phyloP scores from a whole-genome alignment of 2,888 invertebrate species.

The Cosmia pyralina region DNA sequence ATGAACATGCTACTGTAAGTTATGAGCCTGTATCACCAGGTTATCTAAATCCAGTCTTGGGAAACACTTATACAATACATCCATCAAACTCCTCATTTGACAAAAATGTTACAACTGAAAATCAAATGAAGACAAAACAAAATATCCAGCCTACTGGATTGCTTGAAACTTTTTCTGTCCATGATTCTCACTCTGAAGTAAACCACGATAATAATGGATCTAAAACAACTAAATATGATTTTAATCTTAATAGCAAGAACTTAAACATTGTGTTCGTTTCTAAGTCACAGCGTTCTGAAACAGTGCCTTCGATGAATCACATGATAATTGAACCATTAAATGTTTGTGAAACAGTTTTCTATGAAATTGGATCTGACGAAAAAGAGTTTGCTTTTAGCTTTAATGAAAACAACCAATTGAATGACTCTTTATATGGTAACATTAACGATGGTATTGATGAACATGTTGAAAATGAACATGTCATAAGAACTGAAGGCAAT shows the following conservation, averaged over 20 bases:
- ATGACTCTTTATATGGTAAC: constrained; percentile 44
- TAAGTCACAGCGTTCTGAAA: constrained; percentile 51
- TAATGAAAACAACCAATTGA: constrained; percentile 28
- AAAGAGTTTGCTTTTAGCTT: constrained; percentile 49
- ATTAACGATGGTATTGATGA: not conserved
- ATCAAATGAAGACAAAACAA: not conserved
- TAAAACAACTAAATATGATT: constrained; percentile 19
- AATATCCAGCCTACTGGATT: not conserved
- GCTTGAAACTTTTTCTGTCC: constrained; percentile 15
- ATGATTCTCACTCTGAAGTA: constrained; percentile 44
- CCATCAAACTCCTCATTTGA: constrained; percentile 4
- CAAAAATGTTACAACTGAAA: not conserved
- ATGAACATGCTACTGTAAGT: not conserved
- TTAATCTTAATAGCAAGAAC: constrained; percentile 27
- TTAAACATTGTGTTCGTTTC: constrained; percentile 66
- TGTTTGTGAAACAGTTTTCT: constrained; percentile 72
- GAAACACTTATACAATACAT: constrained; percentile 50
- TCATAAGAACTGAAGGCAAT: not conserved
- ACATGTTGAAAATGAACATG: constrained; percentile 1
- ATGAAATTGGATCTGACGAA: constrained; percentile 34
- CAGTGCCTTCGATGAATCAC: constrained; percentile 12
- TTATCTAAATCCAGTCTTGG: constrained; percentile 9
- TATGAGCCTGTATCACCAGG: not conserved
- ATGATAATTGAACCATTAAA: constrained; percentile 68
- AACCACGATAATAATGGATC: constrained; percentile 15